phyloP scores from a whole-genome alignment of 2,113 vertebrate genomes.

The Macroglossus sobrinus region DNA sequence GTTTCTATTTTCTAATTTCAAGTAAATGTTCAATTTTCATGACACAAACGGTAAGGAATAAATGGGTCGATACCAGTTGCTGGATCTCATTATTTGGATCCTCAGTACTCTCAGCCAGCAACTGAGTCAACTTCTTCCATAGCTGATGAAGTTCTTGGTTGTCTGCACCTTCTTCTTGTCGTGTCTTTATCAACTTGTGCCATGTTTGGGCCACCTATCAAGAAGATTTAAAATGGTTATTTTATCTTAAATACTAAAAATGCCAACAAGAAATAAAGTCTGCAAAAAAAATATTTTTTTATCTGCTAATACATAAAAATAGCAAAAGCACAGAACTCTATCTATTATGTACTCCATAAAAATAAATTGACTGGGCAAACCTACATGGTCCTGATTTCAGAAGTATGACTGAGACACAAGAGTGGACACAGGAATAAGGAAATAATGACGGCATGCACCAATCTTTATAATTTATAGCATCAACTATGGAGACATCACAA shows the following conservation, averaged over 20 bases:
- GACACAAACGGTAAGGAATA: not conserved
- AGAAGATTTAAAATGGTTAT: conserved; percentile 21
- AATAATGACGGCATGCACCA: not conserved
- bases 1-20: conserved; percentile 36
- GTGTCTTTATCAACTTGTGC: conserved; percentile 86
- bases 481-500: not conserved
- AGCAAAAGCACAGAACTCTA: not conserved
- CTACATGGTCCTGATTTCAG: not conserved
- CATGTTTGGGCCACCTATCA: conserved; percentile 88
- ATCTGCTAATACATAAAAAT: conserved; percentile 12
- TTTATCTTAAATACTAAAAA: not conserved
- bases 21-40: not conserved
- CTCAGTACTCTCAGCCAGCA: conserved; percentile 83
- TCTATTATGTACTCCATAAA: not conserved
- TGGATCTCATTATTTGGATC: conserved; percentile 87
- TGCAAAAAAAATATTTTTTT: conserved; percentile 19
- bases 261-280: not conserved
- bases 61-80: conserved; percentile 84
- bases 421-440: not conserved
- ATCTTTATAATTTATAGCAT: not conserved
- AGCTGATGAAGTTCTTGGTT: conserved; percentile 88
- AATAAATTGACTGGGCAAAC: not conserved
- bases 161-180: conserved; percentile 85
- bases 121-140: conserved; percentile 88
- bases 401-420: not conserved